Conservation (phyloP, 2,888 invertebrate genomes). For the Spilarctia lutea region DNA sequence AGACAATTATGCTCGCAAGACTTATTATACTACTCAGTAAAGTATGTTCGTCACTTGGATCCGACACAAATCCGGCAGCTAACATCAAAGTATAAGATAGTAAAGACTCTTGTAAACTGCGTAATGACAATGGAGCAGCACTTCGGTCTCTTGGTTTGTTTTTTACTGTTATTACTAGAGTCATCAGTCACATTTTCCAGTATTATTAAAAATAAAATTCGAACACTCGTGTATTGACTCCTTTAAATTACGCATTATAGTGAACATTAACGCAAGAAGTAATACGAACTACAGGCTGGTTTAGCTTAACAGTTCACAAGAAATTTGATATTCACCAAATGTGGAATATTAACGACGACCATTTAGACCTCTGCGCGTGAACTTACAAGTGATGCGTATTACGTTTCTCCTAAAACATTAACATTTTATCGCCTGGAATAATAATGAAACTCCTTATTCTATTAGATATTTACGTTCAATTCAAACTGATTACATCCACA, state of each 20-base stretch:
- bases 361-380: conserved; percentile 20
- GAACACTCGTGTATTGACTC: conserved; percentile 46
- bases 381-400: conserved; percentile 32
- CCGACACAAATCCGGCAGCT: too few relatives aligned
- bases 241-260: conserved; percentile 44
- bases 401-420: conserved; percentile 30
- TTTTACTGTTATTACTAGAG: conserved; percentile 28
- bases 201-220: conserved; percentile 49
- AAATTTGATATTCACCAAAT: conserved; percentile 33
- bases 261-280: conserved; percentile 34
- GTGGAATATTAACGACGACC: conserved; percentile 19
- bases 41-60: too few relatives aligned
- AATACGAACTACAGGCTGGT: conserved; percentile 38
- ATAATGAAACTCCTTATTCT: conserved; percentile 31
- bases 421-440: conserved; percentile 32
- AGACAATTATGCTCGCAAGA: too few relatives aligned
- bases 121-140: too few relatives aligned
- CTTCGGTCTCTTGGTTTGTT: too few relatives aligned
- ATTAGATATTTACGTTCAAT: conserved; percentile 24
- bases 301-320: conserved; percentile 37
- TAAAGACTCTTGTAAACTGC: too few relatives aligned
- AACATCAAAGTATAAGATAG: too few relatives aligned
- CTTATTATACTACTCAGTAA: too few relatives aligned
- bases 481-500: conserved; percentile 24
- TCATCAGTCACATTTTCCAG: conserved; percentile 40